Evolutionary conservation across 92 coral and sea anemone genomes (phyloP).

Genomic region (Pocillopora grandis): DNA sequence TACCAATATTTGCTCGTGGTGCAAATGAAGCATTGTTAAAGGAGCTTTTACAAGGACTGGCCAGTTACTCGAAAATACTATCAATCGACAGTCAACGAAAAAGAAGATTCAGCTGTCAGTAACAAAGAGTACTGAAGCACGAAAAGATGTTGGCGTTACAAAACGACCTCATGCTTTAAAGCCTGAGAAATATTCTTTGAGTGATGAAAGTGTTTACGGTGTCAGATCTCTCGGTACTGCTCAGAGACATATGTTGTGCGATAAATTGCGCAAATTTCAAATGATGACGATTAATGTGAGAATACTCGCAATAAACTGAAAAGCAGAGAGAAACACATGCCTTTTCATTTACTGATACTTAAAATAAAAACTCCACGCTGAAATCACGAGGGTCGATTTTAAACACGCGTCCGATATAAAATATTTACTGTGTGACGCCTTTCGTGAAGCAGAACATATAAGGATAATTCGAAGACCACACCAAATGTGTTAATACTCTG

Average conservation of each 20-base stretch:
- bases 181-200: background rate
- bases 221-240: slow-evolving; percentile 19
- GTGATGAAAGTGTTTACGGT: background rate
- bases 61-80: background rate
- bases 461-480: slow-evolving; percentile 4
- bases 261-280: background rate
- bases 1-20: slow-evolving; percentile 17
- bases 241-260: slow-evolving; percentile 6
- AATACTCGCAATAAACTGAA: background rate
- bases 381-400: background rate
- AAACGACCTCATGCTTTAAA: background rate
- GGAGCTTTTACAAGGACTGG: background rate
- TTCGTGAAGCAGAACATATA: slow-evolving; percentile 1
- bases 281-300: background rate
- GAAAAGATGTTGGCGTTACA: background rate
- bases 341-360: background rate
- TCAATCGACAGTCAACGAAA: background rate
- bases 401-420: slow-evolving; percentile 18
- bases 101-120: background rate
- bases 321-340: background rate
- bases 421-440: slow-evolving; percentile 1
- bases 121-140: background rate
- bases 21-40: slow-evolving; percentile 17
- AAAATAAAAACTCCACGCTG: background rate
- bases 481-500: slow-evolving; percentile 3